These are phyloP conservation scores for Panopea generosa DNA, from an alignment of 2,888 invertebrate genomes.

Conservation along the genomic window DNA sequence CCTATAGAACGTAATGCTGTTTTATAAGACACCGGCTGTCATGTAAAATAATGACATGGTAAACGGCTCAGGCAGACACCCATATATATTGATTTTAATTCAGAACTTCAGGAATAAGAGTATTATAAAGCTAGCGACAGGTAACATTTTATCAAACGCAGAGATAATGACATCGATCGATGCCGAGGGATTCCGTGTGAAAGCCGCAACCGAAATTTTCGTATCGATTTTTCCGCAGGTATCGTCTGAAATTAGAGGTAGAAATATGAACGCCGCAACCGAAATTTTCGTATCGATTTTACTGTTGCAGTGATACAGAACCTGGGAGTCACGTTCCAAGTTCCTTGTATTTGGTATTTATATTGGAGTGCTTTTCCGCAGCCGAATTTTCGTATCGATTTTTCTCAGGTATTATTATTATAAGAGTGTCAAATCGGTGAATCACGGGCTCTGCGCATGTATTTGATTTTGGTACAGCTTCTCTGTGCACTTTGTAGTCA, in stretches of 20 bases:
- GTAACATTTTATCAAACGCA: too few relatives aligned
- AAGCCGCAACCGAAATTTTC: slow-evolving; percentile 44
- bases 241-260: not conserved
- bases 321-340: not conserved
- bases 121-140: too few relatives aligned
- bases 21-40: not conserved
- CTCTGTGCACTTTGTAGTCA: too few relatives aligned
- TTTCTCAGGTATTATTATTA: not conserved
- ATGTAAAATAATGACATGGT: not conserved
- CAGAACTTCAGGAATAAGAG: too few relatives aligned
- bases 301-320: slow-evolving; percentile 9
- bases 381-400: slow-evolving; percentile 5
- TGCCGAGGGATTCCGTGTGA: slow-evolving; percentile 32
- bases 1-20: too few relatives aligned
- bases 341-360: not conserved
- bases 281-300: slow-evolving; percentile 33
- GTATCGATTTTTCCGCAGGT: slow-evolving; percentile 41
- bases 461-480: too few relatives aligned
- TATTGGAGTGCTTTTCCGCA: not conserved
- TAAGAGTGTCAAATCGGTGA: too few relatives aligned
- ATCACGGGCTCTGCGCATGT: too few relatives aligned
- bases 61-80: slow-evolving; percentile 1
- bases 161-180: slow-evolving; percentile 38
- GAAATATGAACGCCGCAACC: slow-evolving; percentile 6
- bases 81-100: slow-evolving; percentile 2